Evolutionary conservation across 1,140 invertebrate species (phyloP), one percentile per base, ranked within the genome.

Genomic region (Cardiocondyla obscurior): DNA sequence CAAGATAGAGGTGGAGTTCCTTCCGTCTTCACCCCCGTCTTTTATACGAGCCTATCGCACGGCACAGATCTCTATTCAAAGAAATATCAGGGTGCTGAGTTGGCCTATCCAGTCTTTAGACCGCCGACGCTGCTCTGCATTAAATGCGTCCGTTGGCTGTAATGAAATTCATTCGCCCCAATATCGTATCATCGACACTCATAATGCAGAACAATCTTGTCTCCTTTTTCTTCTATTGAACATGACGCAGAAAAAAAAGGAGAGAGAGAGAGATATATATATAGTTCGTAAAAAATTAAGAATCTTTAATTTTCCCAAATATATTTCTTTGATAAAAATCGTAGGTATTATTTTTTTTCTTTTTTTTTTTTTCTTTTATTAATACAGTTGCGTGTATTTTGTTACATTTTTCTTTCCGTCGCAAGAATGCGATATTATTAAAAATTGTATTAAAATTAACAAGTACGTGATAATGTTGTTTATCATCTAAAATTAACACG

Each of bases 41-140:
- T 88, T 88, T 74, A 84, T 81, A 57, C 49, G 51, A 58, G 84
- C 42, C 77, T 91, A 91, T 91, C 90, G 76, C 79, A 67, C 85
- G 88, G 67, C 90, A 90, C 87, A 89, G 90, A 91, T 91, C 90
- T 91, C 83, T 90, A 90, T 91, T 91, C 89, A 91, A 90, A 91
- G 90, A 90, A 90, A 90, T 91, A 87, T 91, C 90, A 86, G 90
- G 86, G 90, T 89, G 90, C 90, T 90, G 90, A 91, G 90, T 86
- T 90, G 89, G 90, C 88, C 85, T 55, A 85, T 82, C 76, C 85
- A 84, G 33, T 72, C 82, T 46, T 74, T 82, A 84, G 30, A 85
- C 70, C 60, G 22, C 28, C 44, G 79, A 28, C 64, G 60, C 69
- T 77, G 51, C 84, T 85, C 74, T 81, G 86, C 81, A 88, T 88